phyloP scores from a whole-genome alignment of 2,888 invertebrate genomes.

The Agonopterix arenella region DNA sequence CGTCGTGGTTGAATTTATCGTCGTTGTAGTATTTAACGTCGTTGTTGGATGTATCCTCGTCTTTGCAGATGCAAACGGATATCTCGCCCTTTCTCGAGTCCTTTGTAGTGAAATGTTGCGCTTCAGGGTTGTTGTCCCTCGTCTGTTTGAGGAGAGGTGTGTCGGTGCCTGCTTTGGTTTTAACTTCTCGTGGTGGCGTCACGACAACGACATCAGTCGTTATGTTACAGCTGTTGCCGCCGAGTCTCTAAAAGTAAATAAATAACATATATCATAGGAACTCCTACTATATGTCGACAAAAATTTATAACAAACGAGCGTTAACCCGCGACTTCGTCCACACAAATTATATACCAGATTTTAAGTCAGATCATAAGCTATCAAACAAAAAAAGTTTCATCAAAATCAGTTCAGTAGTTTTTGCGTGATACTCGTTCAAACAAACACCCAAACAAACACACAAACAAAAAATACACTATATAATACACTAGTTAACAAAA shows the following conservation, averaged over 20 bases:
- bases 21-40: neutral
- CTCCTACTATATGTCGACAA: no score
- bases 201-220: neutral
- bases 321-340: no score
- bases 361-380: no score
- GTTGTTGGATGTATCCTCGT: neutral
- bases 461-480: no score
- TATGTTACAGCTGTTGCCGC: slow-evolving; percentile 19
- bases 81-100: neutral
- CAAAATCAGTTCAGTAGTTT: no score
- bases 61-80: neutral
- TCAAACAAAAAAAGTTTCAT: no score
- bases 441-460: no score
- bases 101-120: neutral
- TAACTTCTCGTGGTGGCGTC: neutral
- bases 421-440: no score
- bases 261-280: no score
- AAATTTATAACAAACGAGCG: no score
- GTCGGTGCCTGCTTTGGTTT: neutral
- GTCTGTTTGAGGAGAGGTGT: slow-evolving; percentile 1
- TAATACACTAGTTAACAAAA: no score
- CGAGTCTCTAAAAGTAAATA: slow-evolving; percentile 13
- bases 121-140: neutral
- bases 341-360: no score
- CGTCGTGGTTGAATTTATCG: neutral